Evolutionary conservation across 2,113 vertebrate genomes (phyloP).

Genomic region (Poecile atricapillus): DNA sequence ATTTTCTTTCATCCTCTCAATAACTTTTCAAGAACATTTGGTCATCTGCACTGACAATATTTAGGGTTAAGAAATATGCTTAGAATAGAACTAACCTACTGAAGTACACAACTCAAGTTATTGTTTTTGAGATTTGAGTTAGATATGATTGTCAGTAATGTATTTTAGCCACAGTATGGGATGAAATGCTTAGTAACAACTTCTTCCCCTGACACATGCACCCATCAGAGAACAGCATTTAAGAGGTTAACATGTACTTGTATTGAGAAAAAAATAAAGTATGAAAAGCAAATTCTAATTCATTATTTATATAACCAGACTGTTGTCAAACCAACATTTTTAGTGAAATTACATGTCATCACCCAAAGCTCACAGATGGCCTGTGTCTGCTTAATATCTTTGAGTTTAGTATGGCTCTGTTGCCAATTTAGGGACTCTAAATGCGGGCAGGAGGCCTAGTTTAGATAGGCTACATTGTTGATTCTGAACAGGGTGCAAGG

Average conservation of each 20-base stretch:
- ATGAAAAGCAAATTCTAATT: background rate
- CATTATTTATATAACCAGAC: background rate
- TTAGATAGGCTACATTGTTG: background rate
- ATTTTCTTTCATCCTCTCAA: background rate
- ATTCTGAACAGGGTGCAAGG: too few species aligned
- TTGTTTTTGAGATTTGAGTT: background rate
- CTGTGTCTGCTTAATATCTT: background rate
- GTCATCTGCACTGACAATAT: background rate
- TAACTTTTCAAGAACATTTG: background rate
- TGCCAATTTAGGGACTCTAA: background rate
- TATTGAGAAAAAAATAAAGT: background rate
- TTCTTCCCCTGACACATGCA: accelerated
- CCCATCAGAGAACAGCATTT: background rate
- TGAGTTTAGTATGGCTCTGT: background rate
- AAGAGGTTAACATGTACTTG: background rate
- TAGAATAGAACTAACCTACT: background rate
- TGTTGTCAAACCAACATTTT: background rate
- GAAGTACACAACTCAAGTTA: background rate
- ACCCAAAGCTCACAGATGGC: background rate
- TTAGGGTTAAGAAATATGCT: background rate
- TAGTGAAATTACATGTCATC: background rate
- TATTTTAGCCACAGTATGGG: background rate
- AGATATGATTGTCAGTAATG: background rate
- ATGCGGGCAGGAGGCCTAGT: accelerated
- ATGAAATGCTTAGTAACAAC: background rate